phyloP scores from a whole-genome alignment of 2,113 vertebrate species.

The Mesocricetus auratus region DNA sequence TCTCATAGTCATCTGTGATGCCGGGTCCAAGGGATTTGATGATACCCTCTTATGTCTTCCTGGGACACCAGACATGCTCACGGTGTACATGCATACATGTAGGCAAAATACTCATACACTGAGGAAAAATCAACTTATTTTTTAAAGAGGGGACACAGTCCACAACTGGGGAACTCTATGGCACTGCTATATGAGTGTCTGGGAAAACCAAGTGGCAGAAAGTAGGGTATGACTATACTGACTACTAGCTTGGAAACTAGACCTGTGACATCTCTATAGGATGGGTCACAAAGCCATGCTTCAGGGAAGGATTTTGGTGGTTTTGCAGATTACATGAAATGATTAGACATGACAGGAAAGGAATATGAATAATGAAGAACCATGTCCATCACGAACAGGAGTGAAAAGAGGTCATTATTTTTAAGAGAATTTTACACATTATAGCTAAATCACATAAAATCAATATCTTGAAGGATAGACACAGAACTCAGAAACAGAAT shows the following conservation, averaged over 20 bases:
- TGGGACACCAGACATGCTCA: background rate
- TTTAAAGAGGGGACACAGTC: background rate
- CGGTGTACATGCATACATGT: background rate
- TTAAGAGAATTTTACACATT: background rate
- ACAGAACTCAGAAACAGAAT: background rate
- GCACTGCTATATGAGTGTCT: fast-evolving
- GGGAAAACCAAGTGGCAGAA: background rate
- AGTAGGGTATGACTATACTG: background rate
- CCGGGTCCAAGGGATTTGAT: background rate
- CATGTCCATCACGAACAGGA: fast-evolving
- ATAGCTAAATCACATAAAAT: background rate
- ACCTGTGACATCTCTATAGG: background rate
- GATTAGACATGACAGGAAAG: background rate
- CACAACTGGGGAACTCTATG: fast-evolving
- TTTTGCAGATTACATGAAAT: background rate
- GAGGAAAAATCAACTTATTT: background rate
- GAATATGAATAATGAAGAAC: background rate
- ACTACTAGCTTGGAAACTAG: background rate
- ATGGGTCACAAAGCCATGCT: background rate
- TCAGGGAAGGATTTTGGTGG: background rate
- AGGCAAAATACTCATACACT: background rate
- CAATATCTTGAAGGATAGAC: background rate
- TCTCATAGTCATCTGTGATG: background rate
- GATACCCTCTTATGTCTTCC: background rate
- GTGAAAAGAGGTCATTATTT: background rate